These are phyloP conservation scores for Grammomys surdaster DNA, from an alignment of 2,113 vertebrate genomes.

Conservation along the genomic window DNA sequence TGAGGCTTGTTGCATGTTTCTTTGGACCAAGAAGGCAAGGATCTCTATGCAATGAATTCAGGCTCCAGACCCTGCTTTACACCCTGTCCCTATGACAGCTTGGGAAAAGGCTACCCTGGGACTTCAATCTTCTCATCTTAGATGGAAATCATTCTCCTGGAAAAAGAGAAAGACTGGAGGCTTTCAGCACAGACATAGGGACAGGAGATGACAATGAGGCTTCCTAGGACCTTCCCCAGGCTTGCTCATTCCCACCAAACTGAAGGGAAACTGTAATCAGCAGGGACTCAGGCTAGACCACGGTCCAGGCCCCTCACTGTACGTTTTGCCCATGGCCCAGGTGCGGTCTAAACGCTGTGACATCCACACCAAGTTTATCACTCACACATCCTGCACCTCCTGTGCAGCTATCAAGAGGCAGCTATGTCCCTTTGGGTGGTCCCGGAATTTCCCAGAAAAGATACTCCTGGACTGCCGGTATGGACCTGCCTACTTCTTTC, in stretches of 20 bases:
- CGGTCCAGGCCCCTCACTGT: neutral
- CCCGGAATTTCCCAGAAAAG: slow-evolving; percentile 58
- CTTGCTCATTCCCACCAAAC: neutral
- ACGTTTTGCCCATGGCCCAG: neutral
- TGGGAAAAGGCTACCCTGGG: neutral
- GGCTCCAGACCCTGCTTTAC: neutral
- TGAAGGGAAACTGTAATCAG: neutral
- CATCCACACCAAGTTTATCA: slow-evolving; percentile 78
- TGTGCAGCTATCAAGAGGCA: slow-evolving; percentile 83
- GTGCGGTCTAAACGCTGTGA: slow-evolving; percentile 85
- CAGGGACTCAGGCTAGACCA: neutral
- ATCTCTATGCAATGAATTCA: neutral
- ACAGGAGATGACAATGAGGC: fast-evolving
- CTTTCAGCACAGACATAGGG: neutral
- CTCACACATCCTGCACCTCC: slow-evolving; percentile 87
- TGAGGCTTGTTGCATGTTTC: neutral
- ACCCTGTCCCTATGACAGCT: neutral
- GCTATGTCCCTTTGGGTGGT: slow-evolving; percentile 87
- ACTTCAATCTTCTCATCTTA: neutral
- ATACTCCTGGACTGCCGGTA: slow-evolving; percentile 89
- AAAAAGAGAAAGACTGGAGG: neutral
- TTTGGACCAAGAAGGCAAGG: neutral
- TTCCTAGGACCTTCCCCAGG: neutral
- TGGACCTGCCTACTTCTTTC: neutral
- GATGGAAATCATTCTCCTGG: neutral